Percentiles rank a stretch among this genome's conserved stretches.
Evolutionary conservation across 64 coral and sea anemone genomes (phyloP).

Genomic region (Anthopleura sola): DNA sequence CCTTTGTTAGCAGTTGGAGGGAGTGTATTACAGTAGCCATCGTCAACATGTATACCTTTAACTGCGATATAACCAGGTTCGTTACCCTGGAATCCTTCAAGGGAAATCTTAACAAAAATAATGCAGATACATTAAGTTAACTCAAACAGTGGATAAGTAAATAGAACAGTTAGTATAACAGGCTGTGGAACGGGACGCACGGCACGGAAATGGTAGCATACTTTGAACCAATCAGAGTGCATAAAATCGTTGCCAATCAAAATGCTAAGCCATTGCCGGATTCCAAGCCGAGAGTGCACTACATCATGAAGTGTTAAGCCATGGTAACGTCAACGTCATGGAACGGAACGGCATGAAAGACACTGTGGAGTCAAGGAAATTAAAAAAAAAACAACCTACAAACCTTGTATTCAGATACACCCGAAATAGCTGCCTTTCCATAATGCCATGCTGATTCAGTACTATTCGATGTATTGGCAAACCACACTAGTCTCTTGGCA

Average conservation of each 20-base stretch:
- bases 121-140: not conserved
- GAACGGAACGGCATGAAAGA: too few species aligned
- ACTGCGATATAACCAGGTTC: not conserved
- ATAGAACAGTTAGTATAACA: not conserved
- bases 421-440: not conserved
- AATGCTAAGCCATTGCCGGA: too few species aligned
- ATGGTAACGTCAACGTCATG: too few species aligned
- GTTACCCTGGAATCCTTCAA: not conserved
- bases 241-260: too few species aligned
- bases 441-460: not conserved
- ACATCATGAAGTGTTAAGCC: too few species aligned
- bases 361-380: too few species aligned
- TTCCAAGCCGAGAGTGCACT: too few species aligned
- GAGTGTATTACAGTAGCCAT: not conserved
- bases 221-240: too few species aligned
- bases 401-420: conserved; percentile 3
- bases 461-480: not conserved
- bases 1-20: not conserved
- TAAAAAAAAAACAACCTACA: too few species aligned
- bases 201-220: too few species aligned
- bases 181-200: not conserved
- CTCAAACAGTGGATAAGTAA: not conserved
- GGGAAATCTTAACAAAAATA: not conserved
- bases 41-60: not conserved
- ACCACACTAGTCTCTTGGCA: conserved; percentile 30